phyloP scores from a whole-genome alignment of 2,888 invertebrate genomes.

The Tetheella fluctuosa region DNA sequence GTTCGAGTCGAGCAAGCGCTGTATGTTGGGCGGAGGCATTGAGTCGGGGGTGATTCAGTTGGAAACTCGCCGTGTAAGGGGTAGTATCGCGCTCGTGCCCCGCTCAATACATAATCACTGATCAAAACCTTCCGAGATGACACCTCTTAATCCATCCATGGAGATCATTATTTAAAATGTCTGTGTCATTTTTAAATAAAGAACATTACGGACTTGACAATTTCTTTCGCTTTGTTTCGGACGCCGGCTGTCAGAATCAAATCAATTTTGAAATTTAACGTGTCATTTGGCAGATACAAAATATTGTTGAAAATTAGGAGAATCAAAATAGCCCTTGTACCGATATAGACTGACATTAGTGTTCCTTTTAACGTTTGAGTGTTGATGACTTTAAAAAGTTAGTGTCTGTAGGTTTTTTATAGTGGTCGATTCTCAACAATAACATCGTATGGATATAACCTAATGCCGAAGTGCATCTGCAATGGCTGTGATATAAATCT shows the following conservation, averaged over 20 bases:
- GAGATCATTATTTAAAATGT: slow-evolving; percentile 53
- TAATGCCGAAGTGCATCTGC: slow-evolving; percentile 75
- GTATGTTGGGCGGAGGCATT: slow-evolving; percentile 82
- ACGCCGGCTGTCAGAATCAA: slow-evolving; percentile 64
- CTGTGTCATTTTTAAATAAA: slow-evolving; percentile 44
- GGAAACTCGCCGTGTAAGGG: slow-evolving; percentile 75
- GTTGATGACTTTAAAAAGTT: slow-evolving; percentile 33
- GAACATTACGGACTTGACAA: slow-evolving; percentile 26
- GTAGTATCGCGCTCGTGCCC: slow-evolving; percentile 68
- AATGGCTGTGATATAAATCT: slow-evolving; percentile 76
- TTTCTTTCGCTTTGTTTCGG: slow-evolving; percentile 34
- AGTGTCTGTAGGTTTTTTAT: slow-evolving; percentile 38
- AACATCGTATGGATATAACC: slow-evolving; percentile 66
- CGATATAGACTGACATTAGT: slow-evolving; percentile 30
- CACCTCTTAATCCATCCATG: slow-evolving; percentile 59
- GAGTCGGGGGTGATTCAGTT: slow-evolving; percentile 81
- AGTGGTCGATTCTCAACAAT: slow-evolving; percentile 52
- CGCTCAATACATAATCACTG: slow-evolving; percentile 68
- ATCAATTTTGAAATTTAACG: slow-evolving; percentile 63
- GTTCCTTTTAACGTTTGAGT: slow-evolving; percentile 48
- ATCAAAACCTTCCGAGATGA: slow-evolving; percentile 75
- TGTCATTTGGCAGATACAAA: slow-evolving; percentile 53
- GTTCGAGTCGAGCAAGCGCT: slow-evolving; percentile 74
- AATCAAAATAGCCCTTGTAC: slow-evolving; percentile 33
- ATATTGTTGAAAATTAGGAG: slow-evolving; percentile 33